Conservation (phyloP, 2,888 invertebrate species). For the Scotopteryx bipunctaria region DNA sequence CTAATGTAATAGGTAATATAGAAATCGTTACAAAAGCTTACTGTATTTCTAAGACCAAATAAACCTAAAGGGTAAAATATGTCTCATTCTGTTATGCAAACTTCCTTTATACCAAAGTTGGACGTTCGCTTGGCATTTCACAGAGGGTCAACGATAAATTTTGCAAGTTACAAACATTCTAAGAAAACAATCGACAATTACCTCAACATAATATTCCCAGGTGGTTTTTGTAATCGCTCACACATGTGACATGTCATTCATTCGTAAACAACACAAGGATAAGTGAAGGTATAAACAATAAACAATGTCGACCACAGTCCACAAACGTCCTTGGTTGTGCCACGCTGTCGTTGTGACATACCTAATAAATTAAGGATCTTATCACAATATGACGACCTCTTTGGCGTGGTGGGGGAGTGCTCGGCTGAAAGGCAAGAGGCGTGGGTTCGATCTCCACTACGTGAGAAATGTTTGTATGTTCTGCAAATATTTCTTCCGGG, state of each 20-base stretch:
- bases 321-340: conserved; percentile 54
- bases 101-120: not conserved
- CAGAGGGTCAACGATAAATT: conserved; percentile 23
- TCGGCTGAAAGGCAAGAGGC: too few relatives aligned
- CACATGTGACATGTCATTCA: conserved; percentile 50
- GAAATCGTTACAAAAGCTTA: conserved; percentile 14
- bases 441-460: too few relatives aligned
- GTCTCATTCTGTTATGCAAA: not conserved
- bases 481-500: too few relatives aligned
- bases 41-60: not conserved
- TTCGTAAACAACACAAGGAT: conserved; percentile 53
- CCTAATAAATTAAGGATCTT: conserved; percentile 35
- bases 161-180: conserved; percentile 34
- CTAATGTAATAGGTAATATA: too few relatives aligned
- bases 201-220: conserved; percentile 52
- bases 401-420: too few relatives aligned
- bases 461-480: too few relatives aligned
- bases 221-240: conserved; percentile 49
- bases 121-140: conserved; percentile 17
- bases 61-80: not conserved
- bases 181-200: conserved; percentile 56
- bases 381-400: too few relatives aligned
- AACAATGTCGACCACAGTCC: conserved; percentile 62
- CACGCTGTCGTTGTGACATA: conserved; percentile 44
- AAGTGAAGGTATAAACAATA: conserved; percentile 61